Evolutionary conservation across 1,140 invertebrate genomes (phyloP), one percentile per base, ranked within the genome.

Genomic region (Macrostomum lignano): DNA sequence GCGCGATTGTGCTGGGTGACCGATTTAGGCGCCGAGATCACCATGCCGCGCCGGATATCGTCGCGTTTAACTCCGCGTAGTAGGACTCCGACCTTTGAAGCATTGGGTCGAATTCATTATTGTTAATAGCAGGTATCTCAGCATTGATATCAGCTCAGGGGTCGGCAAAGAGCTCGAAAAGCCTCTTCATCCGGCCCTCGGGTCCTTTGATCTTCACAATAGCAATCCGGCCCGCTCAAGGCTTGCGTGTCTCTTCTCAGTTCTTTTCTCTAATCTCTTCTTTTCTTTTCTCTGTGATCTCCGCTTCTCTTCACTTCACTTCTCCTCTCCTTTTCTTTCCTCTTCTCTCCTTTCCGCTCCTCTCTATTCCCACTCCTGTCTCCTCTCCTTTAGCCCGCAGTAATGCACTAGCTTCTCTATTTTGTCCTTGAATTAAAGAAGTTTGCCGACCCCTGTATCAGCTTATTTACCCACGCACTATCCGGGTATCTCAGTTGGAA

Each of bases 101-200:
- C 50, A 49, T 94, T 82, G 58, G 96, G 78, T 20, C 91, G 91
- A 32, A 91, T 86, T 41, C 93, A 73, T 0, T 78, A 50, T 71
- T 77, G 1, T 24, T 9, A 24, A 24, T 9, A 24, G 23, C 9
- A 24, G 9, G 23, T n/a, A 9, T n/a, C 9, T 24, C n/a, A 24
- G n/a, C 9, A 24, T 9, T 24, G 9, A 24, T n/a, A 14, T 32
- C 3, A 26, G 9, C 11, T 11, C 4, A 3, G n/a, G 19, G n/a
- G 11, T 32, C 23, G n/a, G 20, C 13, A 20, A 32, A 32, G 4
- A 32, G 20, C 3, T 15, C n/a, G 3, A 32, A 17, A n/a, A n/a
- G n/a, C n/a, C n/a, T n/a, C n/a, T n/a, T n/a, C n/a, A 24, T 20
- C 13, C 5, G 31, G 3, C 23, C 13, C 31, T 32, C 11, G 13